phyloP scores from a whole-genome alignment of 2,888 invertebrate genomes.

The Cataglyphis livida region DNA sequence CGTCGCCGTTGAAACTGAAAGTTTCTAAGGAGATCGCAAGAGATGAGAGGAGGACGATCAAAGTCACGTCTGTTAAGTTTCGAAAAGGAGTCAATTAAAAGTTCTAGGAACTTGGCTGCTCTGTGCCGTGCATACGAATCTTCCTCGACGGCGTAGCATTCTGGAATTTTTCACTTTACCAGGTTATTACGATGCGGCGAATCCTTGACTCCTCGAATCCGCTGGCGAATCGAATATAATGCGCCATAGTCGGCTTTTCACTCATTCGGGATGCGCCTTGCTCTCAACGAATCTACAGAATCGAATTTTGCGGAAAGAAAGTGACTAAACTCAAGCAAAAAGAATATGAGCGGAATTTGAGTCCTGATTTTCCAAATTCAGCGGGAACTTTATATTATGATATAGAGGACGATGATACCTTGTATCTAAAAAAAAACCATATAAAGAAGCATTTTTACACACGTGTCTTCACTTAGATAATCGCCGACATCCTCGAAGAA shows the following conservation, averaged over 20 bases:
- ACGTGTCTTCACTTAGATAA: conserved; percentile 25
- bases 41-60: conserved; percentile 70
- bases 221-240: conserved; percentile 45
- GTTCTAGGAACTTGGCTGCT: conserved; percentile 68
- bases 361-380: conserved; percentile 26
- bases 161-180: conserved; percentile 65
- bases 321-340: conserved; percentile 22
- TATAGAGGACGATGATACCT: conserved; percentile 12
- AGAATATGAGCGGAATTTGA: background rate
- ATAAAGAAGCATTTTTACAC: background rate
- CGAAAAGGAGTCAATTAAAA: conserved; percentile 79
- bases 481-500: conserved; percentile 37
- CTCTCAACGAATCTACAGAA: conserved; percentile 13
- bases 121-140: conserved; percentile 63
- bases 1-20: conserved; percentile 62
- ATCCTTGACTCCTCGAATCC: conserved; percentile 29
- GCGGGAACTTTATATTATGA: conserved; percentile 21
- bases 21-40: conserved; percentile 54
- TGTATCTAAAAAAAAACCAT: conserved; percentile 23
- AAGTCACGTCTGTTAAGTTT: conserved; percentile 74
- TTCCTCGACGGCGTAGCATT: conserved; percentile 44
- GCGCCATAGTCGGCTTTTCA: conserved; percentile 43
- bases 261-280: conserved; percentile 3
- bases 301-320: conserved; percentile 39
- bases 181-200: conserved; percentile 58